A percentile compares a stretch with the other conserved stretches of the same genome.
Evolutionary conservation across 1,140 invertebrate genomes (phyloP).

Genomic region (Laupala kohalensis): DNA sequence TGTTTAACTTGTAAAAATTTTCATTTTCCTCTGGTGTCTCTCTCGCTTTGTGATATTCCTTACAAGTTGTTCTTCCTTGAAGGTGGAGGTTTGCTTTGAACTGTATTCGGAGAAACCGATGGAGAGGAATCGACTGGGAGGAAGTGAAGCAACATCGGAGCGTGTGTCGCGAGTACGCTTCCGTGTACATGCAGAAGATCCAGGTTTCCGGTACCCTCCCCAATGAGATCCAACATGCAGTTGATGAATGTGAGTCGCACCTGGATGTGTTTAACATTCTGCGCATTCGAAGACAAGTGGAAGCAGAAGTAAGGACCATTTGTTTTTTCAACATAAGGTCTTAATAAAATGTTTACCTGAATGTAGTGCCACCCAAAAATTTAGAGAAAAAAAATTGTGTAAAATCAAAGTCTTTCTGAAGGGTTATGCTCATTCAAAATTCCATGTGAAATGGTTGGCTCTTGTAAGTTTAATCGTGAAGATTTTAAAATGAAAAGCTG

Average conservation of each 20-base stretch:
- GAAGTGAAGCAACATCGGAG: conserved; percentile 71
- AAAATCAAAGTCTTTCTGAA: too few relatives aligned
- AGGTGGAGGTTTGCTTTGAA: conserved; percentile 88
- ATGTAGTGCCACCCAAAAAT: too few relatives aligned
- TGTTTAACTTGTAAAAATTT: too few relatives aligned
- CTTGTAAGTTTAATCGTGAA: too few relatives aligned
- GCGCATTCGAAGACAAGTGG: conserved; percentile 79
- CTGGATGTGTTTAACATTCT: conserved; percentile 88
- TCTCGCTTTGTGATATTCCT: neutral
- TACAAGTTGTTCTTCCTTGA: conserved; percentile 5
- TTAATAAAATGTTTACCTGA: too few relatives aligned
- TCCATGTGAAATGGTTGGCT: too few relatives aligned
- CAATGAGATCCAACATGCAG: conserved; percentile 24
- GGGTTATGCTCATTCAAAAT: too few relatives aligned
- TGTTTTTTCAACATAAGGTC: too few relatives aligned
- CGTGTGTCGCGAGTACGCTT: conserved; percentile 59
- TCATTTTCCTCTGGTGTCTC: too few relatives aligned
- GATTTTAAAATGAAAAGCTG: too few relatives aligned
- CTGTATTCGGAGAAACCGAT: conserved; percentile 58
- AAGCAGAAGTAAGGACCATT: conserved; percentile 74
- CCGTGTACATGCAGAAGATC: conserved; percentile 63
- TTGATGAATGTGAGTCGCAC: conserved; percentile 58
- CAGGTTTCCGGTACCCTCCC: conserved; percentile 45
- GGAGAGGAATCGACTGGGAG: conserved; percentile 79
- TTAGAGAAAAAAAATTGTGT: too few relatives aligned